These are phyloP conservation scores for Abrostola tripartita DNA, from an alignment of 2,888 invertebrate genomes.

Conservation along the genomic window DNA sequence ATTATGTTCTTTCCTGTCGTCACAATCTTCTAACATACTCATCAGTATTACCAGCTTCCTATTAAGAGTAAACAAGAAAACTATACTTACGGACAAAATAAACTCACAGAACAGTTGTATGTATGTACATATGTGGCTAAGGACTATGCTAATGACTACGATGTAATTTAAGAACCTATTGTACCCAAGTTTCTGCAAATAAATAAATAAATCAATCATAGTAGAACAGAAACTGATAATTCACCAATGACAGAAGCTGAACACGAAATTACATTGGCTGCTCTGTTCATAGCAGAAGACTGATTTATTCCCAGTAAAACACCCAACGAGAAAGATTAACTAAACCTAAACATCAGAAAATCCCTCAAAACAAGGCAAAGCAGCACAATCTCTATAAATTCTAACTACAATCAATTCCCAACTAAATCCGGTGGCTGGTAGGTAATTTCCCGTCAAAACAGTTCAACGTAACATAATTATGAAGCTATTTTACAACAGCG, in stretches of 20 bases:
- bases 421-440: constrained; percentile 25
- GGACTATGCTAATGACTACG: no score
- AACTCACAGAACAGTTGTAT: no score
- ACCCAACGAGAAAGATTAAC: background rate
- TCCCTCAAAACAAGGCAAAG: constrained; percentile 3
- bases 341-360: constrained; percentile 1
- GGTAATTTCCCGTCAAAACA: constrained; percentile 39
- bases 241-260: background rate
- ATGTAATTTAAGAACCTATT: no score
- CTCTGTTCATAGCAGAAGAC: background rate
- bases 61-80: no score
- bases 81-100: no score
- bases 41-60: no score
- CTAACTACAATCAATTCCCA: constrained; percentile 35
- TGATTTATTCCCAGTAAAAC: background rate
- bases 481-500: constrained; percentile 43
- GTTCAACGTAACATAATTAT: constrained; percentile 41
- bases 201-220: background rate
- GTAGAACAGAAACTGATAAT: background rate
- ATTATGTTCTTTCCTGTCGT: no score
- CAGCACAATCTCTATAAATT: constrained; percentile 13
- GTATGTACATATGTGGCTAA: no score
- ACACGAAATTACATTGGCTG: background rate
- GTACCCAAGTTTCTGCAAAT: no score
- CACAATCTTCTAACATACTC: no score